Conservation (phyloP, 2,797 vertebrate genomes). For the Onychomys arenicola region DNA sequence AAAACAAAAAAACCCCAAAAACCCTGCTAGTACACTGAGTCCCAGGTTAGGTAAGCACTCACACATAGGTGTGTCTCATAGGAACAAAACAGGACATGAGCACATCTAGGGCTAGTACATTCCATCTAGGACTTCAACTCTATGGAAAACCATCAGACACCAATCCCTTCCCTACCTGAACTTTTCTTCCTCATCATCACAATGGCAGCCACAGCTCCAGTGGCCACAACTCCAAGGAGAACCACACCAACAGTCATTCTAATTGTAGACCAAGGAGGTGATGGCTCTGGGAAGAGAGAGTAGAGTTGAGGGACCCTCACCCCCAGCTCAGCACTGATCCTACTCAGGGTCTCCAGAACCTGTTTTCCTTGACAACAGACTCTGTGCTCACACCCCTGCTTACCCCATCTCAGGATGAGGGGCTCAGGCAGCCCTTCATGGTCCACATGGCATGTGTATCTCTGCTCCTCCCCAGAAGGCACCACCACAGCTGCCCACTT, state of each 20-base stretch:
- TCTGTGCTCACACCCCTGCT: background rate
- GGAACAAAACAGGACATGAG: background rate
- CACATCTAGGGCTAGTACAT: too few species aligned
- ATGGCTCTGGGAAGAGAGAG: background rate
- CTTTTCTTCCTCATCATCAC: background rate
- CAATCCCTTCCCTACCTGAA: background rate
- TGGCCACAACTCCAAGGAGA: background rate
- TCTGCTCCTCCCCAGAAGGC: background rate
- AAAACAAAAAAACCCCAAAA: too few species aligned
- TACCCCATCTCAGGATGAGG: constrained; percentile 11
- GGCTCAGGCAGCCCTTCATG: background rate
- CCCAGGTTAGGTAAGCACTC: background rate
- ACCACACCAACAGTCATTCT: background rate
- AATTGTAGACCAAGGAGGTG: rapidly evolving
- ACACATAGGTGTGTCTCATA: rapidly evolving
- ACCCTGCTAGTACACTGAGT: background rate
- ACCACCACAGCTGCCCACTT: constrained; percentile 36
- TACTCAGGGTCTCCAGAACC: background rate
- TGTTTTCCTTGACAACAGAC: background rate
- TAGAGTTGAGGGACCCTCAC: rapidly evolving
- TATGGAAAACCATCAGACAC: background rate
- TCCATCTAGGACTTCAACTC: too few species aligned
- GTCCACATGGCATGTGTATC: background rate
- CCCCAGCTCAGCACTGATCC: background rate
- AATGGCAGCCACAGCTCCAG: background rate